Percentiles rank a stretch among this genome's conserved stretches.
These are phyloP conservation scores for Muschampia plurimacula DNA, from an alignment of 2,888 invertebrate genomes.

Conservation along the genomic window DNA sequence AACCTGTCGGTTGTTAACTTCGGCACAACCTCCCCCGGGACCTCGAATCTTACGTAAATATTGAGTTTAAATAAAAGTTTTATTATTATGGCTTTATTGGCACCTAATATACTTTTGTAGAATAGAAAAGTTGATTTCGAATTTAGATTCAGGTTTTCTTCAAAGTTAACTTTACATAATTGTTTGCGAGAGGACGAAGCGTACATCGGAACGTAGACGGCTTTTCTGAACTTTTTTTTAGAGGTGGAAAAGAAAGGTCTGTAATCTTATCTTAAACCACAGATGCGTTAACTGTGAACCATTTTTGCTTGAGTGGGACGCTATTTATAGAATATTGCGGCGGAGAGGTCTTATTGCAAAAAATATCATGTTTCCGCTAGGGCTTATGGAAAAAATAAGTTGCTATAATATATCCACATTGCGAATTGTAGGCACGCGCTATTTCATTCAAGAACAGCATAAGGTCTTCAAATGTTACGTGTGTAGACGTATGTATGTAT, in stretches of 20 bases:
- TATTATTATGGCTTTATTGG: constrained; percentile 71
- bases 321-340: constrained; percentile 28
- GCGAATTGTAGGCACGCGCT: constrained; percentile 10
- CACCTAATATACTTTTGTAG: constrained; percentile 55
- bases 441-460: background rate
- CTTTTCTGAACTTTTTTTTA: constrained; percentile 16
- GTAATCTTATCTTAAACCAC: constrained; percentile 29
- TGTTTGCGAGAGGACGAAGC: constrained; percentile 26
- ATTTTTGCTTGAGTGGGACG: constrained; percentile 25
- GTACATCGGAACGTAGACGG: constrained; percentile 9
- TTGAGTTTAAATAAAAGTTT: constrained; percentile 76
- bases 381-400: constrained; percentile 9
- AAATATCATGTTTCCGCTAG: constrained; percentile 30
- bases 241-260: constrained; percentile 26
- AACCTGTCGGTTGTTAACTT: constrained; percentile 77
- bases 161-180: constrained; percentile 32
- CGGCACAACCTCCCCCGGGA: constrained; percentile 47
- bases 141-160: constrained; percentile 50
- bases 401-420: constrained; percentile 4
- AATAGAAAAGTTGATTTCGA: constrained; percentile 52
- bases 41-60: constrained; percentile 72
- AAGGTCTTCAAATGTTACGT: background rate
- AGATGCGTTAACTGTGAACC: constrained; percentile 24
- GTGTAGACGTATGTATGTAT: too few species aligned
- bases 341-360: constrained; percentile 24